Evolutionary conservation across 1,140 invertebrate species (phyloP), one percentile per base, ranked within the genome.

Genomic region (Eriosoma lanigerum): DNA sequence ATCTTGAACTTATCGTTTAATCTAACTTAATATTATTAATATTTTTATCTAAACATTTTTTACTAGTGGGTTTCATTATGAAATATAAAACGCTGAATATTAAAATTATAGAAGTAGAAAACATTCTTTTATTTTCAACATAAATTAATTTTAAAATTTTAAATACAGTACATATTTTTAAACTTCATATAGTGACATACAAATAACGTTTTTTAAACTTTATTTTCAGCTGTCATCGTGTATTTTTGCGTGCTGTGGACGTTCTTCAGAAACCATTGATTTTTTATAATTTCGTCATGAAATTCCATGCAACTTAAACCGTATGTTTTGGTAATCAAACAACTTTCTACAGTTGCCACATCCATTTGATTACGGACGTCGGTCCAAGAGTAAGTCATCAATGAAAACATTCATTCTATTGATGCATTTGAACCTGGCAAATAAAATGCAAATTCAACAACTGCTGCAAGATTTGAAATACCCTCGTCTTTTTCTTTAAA

Each of bases 391-490:
- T 15, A 26, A 64, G 60, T 64, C 60, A 64, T 64, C 21, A 64
- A 38, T 64, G 60, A 64, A 38, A 64, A 64, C 60, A 32, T 17
- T 64, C 19, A 17, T 38, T 38, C 60, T 38, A 64, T 38, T 64
- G 29, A 64, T 32, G 17, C 17, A 10, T 38, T 64, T 38, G 17
- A 64, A 10, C 60, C 60, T 15, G 29, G 60, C 9, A 64, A 64
- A 64, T 29, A 38, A 32, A 64, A 64, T 38, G 26, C 60, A 64
- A 64, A 64, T 38, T 64, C 15, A 62, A 62, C 58, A 62, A 62
- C 29, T 64, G 13, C 60, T 38, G 6, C 13, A 38, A 64, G 8
- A 32, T 64, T 64, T 64, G 24, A 64, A 64, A 64, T 64, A 38
- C 29, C 29, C 60, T 38, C 60, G 58, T 60, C 29, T 62, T 32